phyloP scores from a whole-genome alignment of 2,113 vertebrate species.

The Gymnogyps californianus region DNA sequence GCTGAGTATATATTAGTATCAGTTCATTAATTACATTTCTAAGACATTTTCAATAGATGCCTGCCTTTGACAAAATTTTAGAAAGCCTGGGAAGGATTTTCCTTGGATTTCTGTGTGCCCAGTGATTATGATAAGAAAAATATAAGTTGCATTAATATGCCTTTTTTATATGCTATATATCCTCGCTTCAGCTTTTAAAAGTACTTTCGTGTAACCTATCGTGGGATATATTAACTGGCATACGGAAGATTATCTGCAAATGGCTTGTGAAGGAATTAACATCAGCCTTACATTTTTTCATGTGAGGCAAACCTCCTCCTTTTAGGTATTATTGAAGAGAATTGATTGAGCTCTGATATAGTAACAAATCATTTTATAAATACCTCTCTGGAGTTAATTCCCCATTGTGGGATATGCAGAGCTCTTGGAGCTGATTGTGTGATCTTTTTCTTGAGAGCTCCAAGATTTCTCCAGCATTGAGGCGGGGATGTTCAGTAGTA shows the following conservation, averaged over 20 bases:
- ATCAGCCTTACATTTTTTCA: not conserved
- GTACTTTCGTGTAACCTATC: not conserved
- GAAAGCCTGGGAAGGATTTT: not conserved
- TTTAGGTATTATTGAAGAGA: slow-evolving; percentile 53
- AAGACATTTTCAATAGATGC: not conserved
- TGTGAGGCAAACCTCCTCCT: slow-evolving; percentile 23
- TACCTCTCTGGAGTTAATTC: not conserved
- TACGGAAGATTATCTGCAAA: not conserved
- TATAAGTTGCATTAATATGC: not conserved
- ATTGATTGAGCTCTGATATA: slow-evolving; percentile 29
- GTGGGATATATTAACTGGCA: not conserved
- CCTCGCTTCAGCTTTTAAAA: not conserved
- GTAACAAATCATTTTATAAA: slow-evolving; percentile 43
- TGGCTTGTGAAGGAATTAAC: slow-evolving; percentile 17
- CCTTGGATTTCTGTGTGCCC: not conserved
- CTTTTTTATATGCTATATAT: not conserved
- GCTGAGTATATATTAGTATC: not conserved
- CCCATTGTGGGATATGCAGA: not conserved
- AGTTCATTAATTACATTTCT: slow-evolving; percentile 8
- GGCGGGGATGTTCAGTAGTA: not conserved
- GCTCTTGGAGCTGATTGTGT: not conserved
- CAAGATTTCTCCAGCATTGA: not conserved
- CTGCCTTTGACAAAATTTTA: not conserved
- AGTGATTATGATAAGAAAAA: not conserved
- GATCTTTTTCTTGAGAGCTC: not conserved